Percentiles rank a stretch among this genome's conserved stretches.
These are phyloP conservation scores for Umimayanthus chanpuru DNA, from an alignment of 92 coral and sea anemone genomes.

Conservation along the genomic window DNA sequence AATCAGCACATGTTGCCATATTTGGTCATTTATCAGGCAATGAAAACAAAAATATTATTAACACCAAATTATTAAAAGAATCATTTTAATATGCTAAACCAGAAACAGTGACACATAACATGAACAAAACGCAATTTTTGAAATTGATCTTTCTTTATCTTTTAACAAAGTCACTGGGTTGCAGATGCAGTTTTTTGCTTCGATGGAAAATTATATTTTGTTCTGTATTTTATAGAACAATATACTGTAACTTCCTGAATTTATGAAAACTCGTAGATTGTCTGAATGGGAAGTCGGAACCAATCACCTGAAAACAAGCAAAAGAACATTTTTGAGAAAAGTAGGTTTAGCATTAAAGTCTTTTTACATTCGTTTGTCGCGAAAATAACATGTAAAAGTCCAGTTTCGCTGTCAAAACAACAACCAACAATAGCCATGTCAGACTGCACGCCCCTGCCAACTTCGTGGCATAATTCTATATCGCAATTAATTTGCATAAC, in stretches of 20 bases:
- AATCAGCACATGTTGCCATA: no score
- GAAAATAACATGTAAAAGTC: not conserved
- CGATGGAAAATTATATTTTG: no score
- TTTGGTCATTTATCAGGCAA: no score
- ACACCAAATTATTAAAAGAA: no score
- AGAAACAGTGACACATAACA: not conserved
- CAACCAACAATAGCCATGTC: not conserved
- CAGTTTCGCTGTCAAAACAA: not conserved
- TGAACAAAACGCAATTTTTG: not conserved
- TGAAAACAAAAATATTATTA: no score
- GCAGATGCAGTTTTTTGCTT: no score
- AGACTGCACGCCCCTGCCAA: not conserved
- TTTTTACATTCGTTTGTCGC: not conserved
- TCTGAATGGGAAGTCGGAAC: not conserved
- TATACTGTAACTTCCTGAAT: no score
- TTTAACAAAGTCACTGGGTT: no score
- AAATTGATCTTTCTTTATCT: no score
- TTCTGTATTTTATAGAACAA: not conserved
- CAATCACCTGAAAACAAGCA: not conserved
- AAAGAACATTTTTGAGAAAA: not conserved
- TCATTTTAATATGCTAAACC: no score
- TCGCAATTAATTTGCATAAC: not conserved
- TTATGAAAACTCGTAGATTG: no score
- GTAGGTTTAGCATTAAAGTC: not conserved
- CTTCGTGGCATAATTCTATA: not conserved